Evolutionary conservation across 2,888 invertebrate species (phyloP).

Genomic region (Theretra japonica): DNA sequence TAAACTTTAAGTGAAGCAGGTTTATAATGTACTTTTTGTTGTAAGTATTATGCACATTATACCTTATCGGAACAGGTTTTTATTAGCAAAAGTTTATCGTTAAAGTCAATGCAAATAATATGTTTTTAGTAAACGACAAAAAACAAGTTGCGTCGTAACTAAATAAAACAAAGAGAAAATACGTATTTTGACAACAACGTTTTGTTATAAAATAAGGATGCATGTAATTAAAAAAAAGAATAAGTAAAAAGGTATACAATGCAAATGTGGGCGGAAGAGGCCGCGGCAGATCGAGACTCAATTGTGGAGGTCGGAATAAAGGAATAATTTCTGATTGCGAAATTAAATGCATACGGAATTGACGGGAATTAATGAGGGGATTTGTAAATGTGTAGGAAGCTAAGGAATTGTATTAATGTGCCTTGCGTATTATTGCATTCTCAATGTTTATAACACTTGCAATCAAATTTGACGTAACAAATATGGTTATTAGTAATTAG

Average conservation of each 20-base stretch:
- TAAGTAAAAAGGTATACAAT: slow-evolving; percentile 27
- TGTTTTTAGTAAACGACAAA: neutral
- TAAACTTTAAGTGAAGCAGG: neutral
- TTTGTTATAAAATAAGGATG: slow-evolving; percentile 23
- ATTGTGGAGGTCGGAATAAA: slow-evolving; percentile 27
- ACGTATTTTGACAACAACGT: slow-evolving; percentile 17
- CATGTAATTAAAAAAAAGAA: slow-evolving; percentile 27
- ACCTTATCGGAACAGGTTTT: neutral
- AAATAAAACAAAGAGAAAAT: slow-evolving; percentile 12
- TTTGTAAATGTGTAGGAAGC: slow-evolving; percentile 36
- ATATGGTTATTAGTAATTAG: neutral
- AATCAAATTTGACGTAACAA: neutral
- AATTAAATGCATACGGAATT: slow-evolving; percentile 25
- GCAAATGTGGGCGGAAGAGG: slow-evolving; percentile 27
- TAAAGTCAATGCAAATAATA: neutral
- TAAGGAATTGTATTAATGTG: slow-evolving; percentile 40
- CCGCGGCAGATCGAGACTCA: slow-evolving; percentile 28
- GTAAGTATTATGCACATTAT: neutral
- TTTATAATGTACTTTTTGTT: slow-evolving; percentile 10
- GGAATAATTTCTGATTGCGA: slow-evolving; percentile 27
- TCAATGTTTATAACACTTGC: neutral
- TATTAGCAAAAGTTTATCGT: neutral
- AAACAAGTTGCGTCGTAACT: neutral
- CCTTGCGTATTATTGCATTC: neutral
- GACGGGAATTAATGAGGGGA: slow-evolving; percentile 26